Percentiles rank a stretch among this genome's conserved stretches.
Evolutionary conservation across 2,888 invertebrate species (phyloP).

Genomic region (Cheilosia urbana): DNA sequence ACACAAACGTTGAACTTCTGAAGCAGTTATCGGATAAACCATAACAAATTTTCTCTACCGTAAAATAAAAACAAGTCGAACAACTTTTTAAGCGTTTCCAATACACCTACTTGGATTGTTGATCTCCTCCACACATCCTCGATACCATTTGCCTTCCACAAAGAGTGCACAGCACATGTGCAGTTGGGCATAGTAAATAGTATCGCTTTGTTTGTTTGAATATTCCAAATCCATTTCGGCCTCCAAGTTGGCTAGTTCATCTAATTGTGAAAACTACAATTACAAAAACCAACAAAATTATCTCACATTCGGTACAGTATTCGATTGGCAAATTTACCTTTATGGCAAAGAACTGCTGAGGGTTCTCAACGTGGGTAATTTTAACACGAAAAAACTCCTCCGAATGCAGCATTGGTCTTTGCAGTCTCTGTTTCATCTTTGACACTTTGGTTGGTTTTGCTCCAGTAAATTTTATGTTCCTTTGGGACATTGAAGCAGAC

Average conservation of each 20-base stretch:
- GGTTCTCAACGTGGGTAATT: slow-evolving; percentile 86
- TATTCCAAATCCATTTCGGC: slow-evolving; percentile 51
- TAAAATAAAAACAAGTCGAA: too few relatives aligned
- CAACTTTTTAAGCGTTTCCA: background rate
- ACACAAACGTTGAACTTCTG: too few relatives aligned
- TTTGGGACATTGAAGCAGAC: slow-evolving; percentile 24
- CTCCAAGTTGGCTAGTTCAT: slow-evolving; percentile 29
- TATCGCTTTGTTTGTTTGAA: slow-evolving; percentile 51
- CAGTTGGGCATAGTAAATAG: slow-evolving; percentile 80
- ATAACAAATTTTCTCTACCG: too few relatives aligned
- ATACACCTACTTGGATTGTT: slow-evolving; percentile 77
- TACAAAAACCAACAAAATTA: background rate
- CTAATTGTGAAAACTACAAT: slow-evolving; percentile 53
- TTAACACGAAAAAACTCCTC: slow-evolving; percentile 83
- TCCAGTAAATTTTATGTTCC: slow-evolving; percentile 21
- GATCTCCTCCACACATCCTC: slow-evolving; percentile 79
- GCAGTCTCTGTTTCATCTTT: slow-evolving; percentile 76
- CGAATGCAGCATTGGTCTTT: slow-evolving; percentile 72
- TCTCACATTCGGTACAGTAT: background rate
- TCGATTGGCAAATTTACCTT: slow-evolving; percentile 84
- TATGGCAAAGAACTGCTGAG: slow-evolving; percentile 88
- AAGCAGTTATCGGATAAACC: too few relatives aligned
- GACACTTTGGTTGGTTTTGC: slow-evolving; percentile 69
- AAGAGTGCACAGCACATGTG: slow-evolving; percentile 79
- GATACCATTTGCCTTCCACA: slow-evolving; percentile 79